Conservation (phyloP, 2,797 vertebrate species). For the Hybognathus amarus region DNA sequence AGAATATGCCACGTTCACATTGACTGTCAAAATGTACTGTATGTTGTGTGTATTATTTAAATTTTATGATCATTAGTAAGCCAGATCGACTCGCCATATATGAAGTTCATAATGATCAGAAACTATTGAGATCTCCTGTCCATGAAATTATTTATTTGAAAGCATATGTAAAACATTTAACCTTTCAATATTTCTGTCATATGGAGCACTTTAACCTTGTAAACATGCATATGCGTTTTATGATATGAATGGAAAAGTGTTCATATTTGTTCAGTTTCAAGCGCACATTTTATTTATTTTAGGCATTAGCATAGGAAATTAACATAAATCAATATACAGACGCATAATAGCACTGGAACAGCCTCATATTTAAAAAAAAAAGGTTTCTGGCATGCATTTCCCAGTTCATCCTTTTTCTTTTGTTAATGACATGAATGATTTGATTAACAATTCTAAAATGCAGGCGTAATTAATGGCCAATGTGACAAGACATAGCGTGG, state of each 20-base stretch:
- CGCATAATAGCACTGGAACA: background rate
- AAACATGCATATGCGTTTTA: background rate
- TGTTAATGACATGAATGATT: background rate
- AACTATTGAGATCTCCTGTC: background rate
- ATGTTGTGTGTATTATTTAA: background rate
- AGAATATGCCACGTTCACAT: background rate
- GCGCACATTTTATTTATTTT: background rate
- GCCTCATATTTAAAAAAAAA: background rate
- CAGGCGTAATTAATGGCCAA: background rate
- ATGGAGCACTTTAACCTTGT: slow-evolving; percentile 7
- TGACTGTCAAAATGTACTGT: background rate
- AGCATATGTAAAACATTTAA: background rate
- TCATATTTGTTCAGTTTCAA: slow-evolving; percentile 14
- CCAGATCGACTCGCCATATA: background rate
- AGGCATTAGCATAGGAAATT: background rate
- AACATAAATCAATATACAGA: slow-evolving; percentile 22
- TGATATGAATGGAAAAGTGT: slow-evolving; percentile 12
- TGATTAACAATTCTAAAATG: background rate
- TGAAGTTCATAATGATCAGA: background rate
- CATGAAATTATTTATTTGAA: background rate
- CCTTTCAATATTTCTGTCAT: slow-evolving; percentile 5
- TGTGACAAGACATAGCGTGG: background rate
- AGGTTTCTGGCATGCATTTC: slow-evolving; percentile 23
- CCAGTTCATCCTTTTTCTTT: background rate
- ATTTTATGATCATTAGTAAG: background rate